These are phyloP conservation scores for Epizoanthus fatuus DNA, from an alignment of 92 coral and sea anemone species.

Conservation along the genomic window DNA sequence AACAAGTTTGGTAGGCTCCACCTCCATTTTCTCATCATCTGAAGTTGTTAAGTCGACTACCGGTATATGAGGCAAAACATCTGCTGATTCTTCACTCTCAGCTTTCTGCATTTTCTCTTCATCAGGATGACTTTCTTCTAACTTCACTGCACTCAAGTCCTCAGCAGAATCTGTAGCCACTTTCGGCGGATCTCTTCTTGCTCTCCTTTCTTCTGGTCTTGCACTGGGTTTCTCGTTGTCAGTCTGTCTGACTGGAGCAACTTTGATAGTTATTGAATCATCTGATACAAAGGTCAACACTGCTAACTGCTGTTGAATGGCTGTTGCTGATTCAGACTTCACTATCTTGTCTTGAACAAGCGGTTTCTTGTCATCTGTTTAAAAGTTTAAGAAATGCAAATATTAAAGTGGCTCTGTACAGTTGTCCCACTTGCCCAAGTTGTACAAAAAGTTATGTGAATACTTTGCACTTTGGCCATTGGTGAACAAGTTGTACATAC, in stretches of 20 bases:
- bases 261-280: constrained; percentile 61
- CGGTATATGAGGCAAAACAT: not conserved
- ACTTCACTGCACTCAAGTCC: not conserved
- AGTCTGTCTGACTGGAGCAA: constrained; percentile 42
- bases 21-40: constrained; percentile 15
- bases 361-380: constrained; percentile 41
- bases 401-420: not conserved
- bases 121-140: not conserved
- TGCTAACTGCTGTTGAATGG: constrained; percentile 30
- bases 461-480: too few species aligned
- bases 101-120: not conserved
- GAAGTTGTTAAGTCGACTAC: not conserved
- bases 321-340: constrained; percentile 18
- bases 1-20: not conserved
- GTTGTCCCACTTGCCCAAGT: too few species aligned
- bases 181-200: not conserved
- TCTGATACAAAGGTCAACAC: constrained; percentile 64
- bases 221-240: constrained; percentile 4
- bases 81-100: not conserved
- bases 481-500: too few species aligned
- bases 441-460: too few species aligned
- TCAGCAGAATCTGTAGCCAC: constrained; percentile 5
- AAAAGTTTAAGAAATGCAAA: not conserved
- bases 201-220: constrained; percentile 1
- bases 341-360: not conserved